These are phyloP conservation scores for Poeciliopsis turrubarensis DNA, from an alignment of 2,113 vertebrate genomes.

Conservation along the genomic window DNA sequence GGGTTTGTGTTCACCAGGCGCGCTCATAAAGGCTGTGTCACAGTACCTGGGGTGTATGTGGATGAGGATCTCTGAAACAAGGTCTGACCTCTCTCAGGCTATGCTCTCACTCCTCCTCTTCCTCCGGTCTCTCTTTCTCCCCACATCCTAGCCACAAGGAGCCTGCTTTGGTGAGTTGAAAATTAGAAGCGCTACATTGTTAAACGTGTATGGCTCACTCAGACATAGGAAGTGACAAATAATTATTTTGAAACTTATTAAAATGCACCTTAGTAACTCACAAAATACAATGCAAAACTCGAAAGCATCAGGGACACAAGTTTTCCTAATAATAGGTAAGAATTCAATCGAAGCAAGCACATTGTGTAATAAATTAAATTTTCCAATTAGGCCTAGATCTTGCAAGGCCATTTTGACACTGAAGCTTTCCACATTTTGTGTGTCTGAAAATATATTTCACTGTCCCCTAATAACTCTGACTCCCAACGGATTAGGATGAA, in stretches of 20 bases:
- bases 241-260: background rate
- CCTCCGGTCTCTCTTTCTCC: conserved; percentile 21
- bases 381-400: conserved; percentile 36
- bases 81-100: conserved; percentile 77
- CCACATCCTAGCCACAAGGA: conserved; percentile 9
- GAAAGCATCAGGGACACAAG: conserved; percentile 11
- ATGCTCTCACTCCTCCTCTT: conserved; percentile 46
- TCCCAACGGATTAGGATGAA: conserved; percentile 59
- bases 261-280: background rate
- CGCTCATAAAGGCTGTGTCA: conserved; percentile 66
- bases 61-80: conserved; percentile 67
- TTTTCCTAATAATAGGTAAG: conserved; percentile 6
- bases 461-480: conserved; percentile 56
- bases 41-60: conserved; percentile 75
- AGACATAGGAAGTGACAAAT: conserved; percentile 32
- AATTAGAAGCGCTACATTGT: conserved; percentile 40
- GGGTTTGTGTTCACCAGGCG: conserved; percentile 69
- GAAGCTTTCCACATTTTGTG: conserved; percentile 36
- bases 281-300: background rate
- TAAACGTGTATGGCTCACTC: conserved; percentile 25
- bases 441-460: conserved; percentile 55
- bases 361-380: conserved; percentile 2
- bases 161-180: conserved; percentile 35
- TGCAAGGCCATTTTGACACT: conserved; percentile 40
- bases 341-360: conserved; percentile 8